A percentile compares a stretch with the other conserved stretches of the same genome.
These are phyloP conservation scores for Psilopogon haemacephalus DNA, from an alignment of 2,113 vertebrate genomes.

Conservation along the genomic window DNA sequence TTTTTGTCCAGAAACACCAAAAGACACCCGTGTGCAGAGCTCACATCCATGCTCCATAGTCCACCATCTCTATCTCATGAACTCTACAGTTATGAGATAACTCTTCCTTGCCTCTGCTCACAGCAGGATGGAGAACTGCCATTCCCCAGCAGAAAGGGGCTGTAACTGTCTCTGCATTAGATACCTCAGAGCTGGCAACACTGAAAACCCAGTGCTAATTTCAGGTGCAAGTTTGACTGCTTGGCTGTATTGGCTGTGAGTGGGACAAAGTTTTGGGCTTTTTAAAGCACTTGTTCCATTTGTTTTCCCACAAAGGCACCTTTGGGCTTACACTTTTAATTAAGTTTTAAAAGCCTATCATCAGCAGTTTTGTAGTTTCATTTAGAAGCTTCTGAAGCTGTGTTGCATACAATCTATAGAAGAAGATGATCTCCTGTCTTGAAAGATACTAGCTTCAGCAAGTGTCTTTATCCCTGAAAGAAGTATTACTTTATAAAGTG, in stretches of 20 bases:
- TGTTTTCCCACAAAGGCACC: background rate
- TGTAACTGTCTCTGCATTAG: background rate
- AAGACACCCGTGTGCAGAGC: background rate
- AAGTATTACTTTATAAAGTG: background rate
- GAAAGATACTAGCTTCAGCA: background rate
- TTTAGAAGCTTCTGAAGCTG: background rate
- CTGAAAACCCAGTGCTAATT: background rate
- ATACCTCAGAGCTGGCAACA: background rate
- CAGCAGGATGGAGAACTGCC: background rate
- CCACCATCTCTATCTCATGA: background rate
- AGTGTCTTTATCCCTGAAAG: background rate
- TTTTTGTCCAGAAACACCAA: slow-evolving; percentile 33
- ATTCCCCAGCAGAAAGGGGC: background rate
- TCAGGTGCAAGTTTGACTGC: background rate
- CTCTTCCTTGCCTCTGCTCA: background rate
- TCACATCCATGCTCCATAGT: background rate
- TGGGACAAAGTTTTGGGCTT: background rate
- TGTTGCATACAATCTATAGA: background rate
- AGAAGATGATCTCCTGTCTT: background rate
- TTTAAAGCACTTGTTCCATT: background rate
- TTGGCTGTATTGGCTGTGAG: background rate
- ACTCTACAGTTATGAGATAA: background rate
- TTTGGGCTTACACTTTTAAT: background rate
- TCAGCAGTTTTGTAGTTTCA: background rate
- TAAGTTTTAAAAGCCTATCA: background rate